Evolutionary conservation across 1,140 invertebrate species (phyloP).

Genomic region (Cotesia glomerata): DNA sequence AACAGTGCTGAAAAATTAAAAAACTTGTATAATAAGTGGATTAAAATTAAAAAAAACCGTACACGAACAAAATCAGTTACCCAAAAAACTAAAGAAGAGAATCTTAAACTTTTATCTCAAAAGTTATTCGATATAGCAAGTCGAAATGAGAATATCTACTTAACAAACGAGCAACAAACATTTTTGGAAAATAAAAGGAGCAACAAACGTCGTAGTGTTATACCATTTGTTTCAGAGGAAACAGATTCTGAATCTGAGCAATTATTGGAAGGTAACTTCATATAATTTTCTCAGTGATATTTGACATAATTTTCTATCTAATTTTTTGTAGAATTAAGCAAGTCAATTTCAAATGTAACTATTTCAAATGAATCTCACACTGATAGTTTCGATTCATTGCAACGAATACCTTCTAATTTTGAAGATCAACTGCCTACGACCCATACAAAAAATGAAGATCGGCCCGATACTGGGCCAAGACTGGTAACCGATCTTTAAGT

Average conservation of each 20-base stretch:
- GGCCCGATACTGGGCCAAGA: no score
- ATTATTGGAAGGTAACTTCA: slow-evolving; percentile 12
- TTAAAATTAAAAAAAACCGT: slow-evolving; percentile 15
- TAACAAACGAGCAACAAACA: slow-evolving; percentile 12
- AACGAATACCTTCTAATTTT: slow-evolving; percentile 22
- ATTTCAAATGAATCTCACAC: slow-evolving; percentile 21
- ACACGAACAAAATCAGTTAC: slow-evolving; percentile 5
- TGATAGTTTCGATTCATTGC: slow-evolving; percentile 16
- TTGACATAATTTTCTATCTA: not conserved
- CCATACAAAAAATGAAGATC: no score
- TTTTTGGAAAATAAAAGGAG: slow-evolving; percentile 12
- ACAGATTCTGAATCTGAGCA: slow-evolving; percentile 13
- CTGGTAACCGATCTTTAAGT: no score
- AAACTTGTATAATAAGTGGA: slow-evolving; percentile 13
- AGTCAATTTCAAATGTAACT: slow-evolving; percentile 19
- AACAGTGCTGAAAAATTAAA: slow-evolving; percentile 15
- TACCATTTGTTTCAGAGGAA: slow-evolving; percentile 15
- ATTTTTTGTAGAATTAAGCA: slow-evolving; percentile 25
- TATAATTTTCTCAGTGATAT: not conserved
- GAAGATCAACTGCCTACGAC: slow-evolving; percentile 18
- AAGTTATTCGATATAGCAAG: slow-evolving; percentile 15
- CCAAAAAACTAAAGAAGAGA: slow-evolving; percentile 11
- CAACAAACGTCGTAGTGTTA: slow-evolving; percentile 8
- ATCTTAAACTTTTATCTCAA: slow-evolving; percentile 13
- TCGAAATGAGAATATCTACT: slow-evolving; percentile 11